Base-by-base conservation (phyloP, 2,113 vertebrate genomes). In the Pomatorhinus ruficollis region DNA sequence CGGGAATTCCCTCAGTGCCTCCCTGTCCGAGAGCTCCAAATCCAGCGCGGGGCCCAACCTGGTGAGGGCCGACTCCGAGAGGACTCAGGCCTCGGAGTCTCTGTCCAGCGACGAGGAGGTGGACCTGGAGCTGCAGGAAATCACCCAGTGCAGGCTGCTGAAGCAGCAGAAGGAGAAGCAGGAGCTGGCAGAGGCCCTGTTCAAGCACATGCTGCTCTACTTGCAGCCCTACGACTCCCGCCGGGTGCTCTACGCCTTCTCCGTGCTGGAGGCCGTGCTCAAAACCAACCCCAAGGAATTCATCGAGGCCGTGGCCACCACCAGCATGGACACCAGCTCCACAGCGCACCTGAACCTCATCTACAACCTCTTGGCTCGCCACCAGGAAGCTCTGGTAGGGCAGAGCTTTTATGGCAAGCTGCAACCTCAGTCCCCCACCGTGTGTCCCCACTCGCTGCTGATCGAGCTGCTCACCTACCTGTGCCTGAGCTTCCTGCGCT, bases 311-410 rank as follows among this genome's bases (percentile, higher is more conserved):
- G 97, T 99, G 52, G 98, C 98, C 69, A 97, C 59, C 90, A 99
- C 99, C 31, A 98, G 98, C 81, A 97, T 99, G 96, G 99, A 99
- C 94, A 99, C 98, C 31, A 99, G 99, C 97, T 99, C 99, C 78
- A 99, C 98, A 1, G 98, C 99, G 0, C 99, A 99, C 95, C 96
- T 99, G 63, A 99, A 99, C 95, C 98, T 99, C 82, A 98, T 99
- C 94, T 99, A 99, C 91, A 99, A 99, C 97, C 99, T 99, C 22
- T 76, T 99, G 21, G 98, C 99, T 30, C 99, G 99, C n/a, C 99
- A 99, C 95, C 99, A 99, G 93, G 99, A 99, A 96, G 98, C 99
- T 17, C 98, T 99, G 20, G 97, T 98, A 1, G 99, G 99, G n/a
- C 98, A 98, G 57, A 98, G 98, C 60, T 99, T 99, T 95, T 99